phyloP scores from a whole-genome alignment of 2,113 vertebrate species.

The Crotalus viridis region DNA sequence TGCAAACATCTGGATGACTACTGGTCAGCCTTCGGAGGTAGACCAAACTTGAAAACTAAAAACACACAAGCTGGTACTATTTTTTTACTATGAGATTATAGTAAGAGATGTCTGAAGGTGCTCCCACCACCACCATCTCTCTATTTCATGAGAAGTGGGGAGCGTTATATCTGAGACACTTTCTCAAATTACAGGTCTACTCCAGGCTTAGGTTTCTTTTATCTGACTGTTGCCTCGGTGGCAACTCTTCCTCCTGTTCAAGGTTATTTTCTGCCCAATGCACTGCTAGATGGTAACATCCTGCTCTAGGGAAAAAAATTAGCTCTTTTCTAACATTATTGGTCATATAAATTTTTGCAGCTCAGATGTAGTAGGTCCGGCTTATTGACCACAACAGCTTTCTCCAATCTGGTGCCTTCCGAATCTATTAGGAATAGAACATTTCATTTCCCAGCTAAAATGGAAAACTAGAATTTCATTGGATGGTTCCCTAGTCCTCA shows the following conservation, averaged over 20 bases:
- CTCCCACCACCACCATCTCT: too few species aligned
- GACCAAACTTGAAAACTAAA: background rate
- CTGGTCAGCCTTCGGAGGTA: background rate
- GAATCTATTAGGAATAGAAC: background rate
- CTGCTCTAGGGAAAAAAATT: too few species aligned
- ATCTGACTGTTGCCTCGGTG: too few species aligned
- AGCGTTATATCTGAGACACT: too few species aligned
- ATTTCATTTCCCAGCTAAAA: background rate
- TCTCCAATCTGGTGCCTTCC: background rate
- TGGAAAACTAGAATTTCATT: background rate
- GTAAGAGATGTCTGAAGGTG: background rate
- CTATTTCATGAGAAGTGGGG: too few species aligned
- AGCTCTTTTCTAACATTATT: too few species aligned
- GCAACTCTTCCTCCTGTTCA: too few species aligned
- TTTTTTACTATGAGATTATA: background rate
- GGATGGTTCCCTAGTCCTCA: background rate
- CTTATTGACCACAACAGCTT: background rate
- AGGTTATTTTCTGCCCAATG: too few species aligned
- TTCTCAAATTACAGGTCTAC: too few species aligned
- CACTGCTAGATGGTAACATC: too few species aligned
- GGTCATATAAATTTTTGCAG: background rate
- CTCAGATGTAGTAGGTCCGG: background rate
- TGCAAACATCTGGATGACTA: background rate
- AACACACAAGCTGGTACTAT: background rate
- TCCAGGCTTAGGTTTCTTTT: too few species aligned